Conservation (phyloP, 2,113 vertebrate species). For the Laticauda laticaudata region DNA sequence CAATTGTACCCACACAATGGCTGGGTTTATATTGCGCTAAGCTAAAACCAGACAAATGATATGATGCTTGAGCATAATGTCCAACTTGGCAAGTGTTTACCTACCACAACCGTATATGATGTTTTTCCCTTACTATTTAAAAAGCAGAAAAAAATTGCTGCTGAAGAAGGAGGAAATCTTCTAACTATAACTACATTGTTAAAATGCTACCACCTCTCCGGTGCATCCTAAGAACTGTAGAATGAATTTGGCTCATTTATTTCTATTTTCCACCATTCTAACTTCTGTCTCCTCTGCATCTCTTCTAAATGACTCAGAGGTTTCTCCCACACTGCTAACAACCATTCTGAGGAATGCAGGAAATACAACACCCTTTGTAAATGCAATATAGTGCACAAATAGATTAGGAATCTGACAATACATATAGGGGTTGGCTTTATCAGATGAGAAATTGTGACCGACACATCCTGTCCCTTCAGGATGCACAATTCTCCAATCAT, state of each 20-base stretch:
- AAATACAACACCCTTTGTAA: conserved; percentile 7
- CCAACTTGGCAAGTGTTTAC: background rate
- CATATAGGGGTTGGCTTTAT: conserved; percentile 28
- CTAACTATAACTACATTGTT: background rate
- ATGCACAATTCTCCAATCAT: conserved; percentile 17
- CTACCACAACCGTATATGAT: background rate
- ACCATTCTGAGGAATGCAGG: conserved; percentile 32
- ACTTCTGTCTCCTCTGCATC: background rate
- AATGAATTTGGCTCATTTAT: background rate
- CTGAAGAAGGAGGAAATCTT: background rate
- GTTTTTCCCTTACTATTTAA: background rate
- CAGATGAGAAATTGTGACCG: conserved; percentile 15
- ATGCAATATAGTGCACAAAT: background rate
- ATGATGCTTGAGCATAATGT: background rate
- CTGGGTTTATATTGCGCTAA: background rate
- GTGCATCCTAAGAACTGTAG: background rate
- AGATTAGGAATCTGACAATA: background rate
- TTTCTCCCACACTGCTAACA: conserved; percentile 5
- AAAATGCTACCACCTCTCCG: background rate
- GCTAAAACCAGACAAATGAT: background rate
- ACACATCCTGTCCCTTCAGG: conserved; percentile 51
- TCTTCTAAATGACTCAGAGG: background rate
- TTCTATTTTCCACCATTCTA: background rate
- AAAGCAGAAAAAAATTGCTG: background rate
- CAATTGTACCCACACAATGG: background rate